These are phyloP conservation scores for Tenebrosternarchus preto DNA, from an alignment of 2,113 vertebrate genomes.

Conservation along the genomic window DNA sequence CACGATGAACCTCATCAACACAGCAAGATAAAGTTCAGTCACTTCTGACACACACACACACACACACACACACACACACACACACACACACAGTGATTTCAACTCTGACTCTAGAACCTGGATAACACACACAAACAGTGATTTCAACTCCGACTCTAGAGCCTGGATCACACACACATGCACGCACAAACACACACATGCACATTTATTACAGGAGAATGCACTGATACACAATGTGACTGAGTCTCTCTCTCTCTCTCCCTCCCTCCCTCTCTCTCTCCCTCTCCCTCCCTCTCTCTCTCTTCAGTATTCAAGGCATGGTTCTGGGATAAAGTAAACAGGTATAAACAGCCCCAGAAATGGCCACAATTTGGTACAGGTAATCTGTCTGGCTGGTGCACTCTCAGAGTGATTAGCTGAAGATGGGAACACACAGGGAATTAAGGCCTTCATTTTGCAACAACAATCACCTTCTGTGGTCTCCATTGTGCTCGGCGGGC, in stretches of 20 bases:
- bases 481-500: neutral
- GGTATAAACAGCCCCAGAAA: neutral
- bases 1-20: too few relatives aligned
- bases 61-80: too few relatives aligned
- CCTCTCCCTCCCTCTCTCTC: constrained; percentile 13
- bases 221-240: neutral
- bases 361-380: constrained; percentile 13
- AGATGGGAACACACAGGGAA: neutral
- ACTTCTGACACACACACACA: too few relatives aligned
- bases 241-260: too few relatives aligned
- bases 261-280: too few relatives aligned
- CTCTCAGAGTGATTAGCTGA: neutral
- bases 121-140: too few relatives aligned
- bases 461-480: neutral
- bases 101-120: neutral
- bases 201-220: too few relatives aligned
- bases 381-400: neutral
- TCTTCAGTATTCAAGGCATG: neutral
- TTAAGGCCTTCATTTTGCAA: neutral
- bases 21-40: too few relatives aligned
- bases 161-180: constrained; percentile 1
- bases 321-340: neutral
- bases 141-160: too few relatives aligned
- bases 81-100: too few relatives aligned
- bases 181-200: too few relatives aligned